Evolutionary conservation across 2,888 invertebrate genomes (phyloP).

Genomic region (Keiferia lycopersicella): DNA sequence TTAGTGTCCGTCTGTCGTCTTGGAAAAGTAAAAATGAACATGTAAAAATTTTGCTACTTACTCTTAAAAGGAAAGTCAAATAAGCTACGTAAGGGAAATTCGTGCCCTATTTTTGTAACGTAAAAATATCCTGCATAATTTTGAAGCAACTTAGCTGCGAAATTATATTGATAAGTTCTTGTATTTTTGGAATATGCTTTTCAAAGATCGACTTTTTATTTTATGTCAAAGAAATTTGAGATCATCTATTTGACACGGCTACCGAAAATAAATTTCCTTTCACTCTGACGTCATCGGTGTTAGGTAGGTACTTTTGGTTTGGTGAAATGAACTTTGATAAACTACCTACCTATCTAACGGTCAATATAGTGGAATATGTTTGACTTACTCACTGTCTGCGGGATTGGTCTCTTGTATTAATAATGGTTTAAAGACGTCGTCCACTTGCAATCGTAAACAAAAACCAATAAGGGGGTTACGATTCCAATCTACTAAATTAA

Average conservation of each 20-base stretch:
- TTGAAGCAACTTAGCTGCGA: background rate
- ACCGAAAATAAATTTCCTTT: constrained; percentile 40
- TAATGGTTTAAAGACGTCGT: constrained; percentile 54
- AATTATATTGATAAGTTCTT: background rate
- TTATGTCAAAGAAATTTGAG: constrained; percentile 35
- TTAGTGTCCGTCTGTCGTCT: background rate
- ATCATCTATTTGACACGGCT: constrained; percentile 38
- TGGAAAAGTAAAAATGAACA: background rate
- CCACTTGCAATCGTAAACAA: constrained; percentile 68
- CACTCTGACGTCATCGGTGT: constrained; percentile 34
- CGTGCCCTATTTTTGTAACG: background rate
- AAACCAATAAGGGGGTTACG: constrained; percentile 73
- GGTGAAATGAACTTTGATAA: background rate
- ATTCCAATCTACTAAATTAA: constrained; percentile 75
- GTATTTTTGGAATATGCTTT: background rate
- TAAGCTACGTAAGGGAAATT: background rate
- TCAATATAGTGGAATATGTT: background rate
- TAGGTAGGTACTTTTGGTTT: background rate
- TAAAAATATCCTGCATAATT: background rate
- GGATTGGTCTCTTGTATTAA: constrained; percentile 42
- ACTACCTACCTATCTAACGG: background rate
- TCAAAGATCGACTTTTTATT: constrained; percentile 35
- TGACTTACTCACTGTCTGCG: background rate
- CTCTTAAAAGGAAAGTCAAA: background rate
- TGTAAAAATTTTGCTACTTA: background rate